Conservation (phyloP, 2,797 vertebrate species). For the Jordanella pulchra region DNA sequence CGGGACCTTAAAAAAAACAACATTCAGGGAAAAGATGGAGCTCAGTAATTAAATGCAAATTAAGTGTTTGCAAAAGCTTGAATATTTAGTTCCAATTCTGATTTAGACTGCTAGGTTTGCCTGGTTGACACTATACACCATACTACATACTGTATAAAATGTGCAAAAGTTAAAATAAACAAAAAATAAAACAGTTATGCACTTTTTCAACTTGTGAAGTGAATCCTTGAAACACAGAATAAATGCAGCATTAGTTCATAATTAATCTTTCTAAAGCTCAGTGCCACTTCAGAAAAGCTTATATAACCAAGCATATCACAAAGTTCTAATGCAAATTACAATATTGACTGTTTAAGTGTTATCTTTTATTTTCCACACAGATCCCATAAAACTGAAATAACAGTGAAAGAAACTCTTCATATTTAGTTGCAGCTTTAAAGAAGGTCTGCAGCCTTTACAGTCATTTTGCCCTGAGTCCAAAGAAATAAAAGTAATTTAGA, state of each 20-base stretch:
- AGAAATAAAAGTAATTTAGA: too few relatives aligned
- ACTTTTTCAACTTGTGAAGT: background rate
- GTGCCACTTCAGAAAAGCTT: background rate
- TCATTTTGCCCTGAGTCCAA: too few relatives aligned
- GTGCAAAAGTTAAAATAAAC: background rate
- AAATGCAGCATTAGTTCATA: background rate
- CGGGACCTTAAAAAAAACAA: background rate
- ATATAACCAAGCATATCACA: background rate
- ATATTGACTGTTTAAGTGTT: background rate
- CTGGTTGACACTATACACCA: background rate
- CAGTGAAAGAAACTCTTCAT: background rate
- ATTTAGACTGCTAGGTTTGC: too few relatives aligned
- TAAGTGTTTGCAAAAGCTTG: background rate
- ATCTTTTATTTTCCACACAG: background rate
- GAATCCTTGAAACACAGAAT: background rate
- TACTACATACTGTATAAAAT: background rate
- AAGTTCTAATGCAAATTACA: background rate
- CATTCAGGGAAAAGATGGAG: background rate
- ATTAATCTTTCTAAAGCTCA: background rate
- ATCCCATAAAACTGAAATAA: background rate
- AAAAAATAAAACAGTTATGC: background rate
- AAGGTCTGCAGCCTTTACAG: too few relatives aligned
- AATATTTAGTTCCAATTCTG: background rate
- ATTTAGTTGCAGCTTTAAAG: too few relatives aligned
- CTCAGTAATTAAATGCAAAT: background rate